A percentile compares a stretch with the other conserved stretches of the same genome.
Conservation (phyloP, 2,888 invertebrate species). For the Caenorhabditis wallacei region DNA sequence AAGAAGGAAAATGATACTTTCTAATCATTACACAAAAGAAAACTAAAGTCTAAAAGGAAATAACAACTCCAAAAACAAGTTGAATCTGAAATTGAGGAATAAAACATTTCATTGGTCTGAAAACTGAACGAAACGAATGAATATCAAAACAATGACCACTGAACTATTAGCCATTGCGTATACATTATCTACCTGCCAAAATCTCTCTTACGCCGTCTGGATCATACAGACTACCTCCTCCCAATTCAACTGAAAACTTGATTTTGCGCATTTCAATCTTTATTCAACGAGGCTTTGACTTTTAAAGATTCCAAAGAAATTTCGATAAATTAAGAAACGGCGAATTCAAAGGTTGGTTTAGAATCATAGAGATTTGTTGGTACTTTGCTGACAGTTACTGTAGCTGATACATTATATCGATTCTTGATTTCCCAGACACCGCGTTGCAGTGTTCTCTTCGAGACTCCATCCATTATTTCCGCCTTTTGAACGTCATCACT, state of each 20-base stretch:
- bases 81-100: too few species aligned
- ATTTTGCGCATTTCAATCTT: neutral
- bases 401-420: slow-evolving; percentile 51
- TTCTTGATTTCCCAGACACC: slow-evolving; percentile 62
- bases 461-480: slow-evolving; percentile 62
- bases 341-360: slow-evolving; percentile 59
- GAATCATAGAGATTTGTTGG: slow-evolving; percentile 59
- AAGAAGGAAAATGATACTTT: too few species aligned
- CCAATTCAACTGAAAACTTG: slow-evolving; percentile 4
- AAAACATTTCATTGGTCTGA: too few species aligned
- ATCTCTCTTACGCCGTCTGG: slow-evolving; percentile 23
- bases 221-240: neutral
- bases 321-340: slow-evolving; percentile 28
- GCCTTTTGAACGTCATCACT: slow-evolving; percentile 61
- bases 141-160: slow-evolving; percentile 21
- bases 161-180: neutral
- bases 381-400: slow-evolving; percentile 52
- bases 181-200: slow-evolving; percentile 39
- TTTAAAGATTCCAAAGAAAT: neutral
- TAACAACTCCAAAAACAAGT: too few species aligned
- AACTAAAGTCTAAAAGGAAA: too few species aligned
- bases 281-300: neutral
- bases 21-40: too few species aligned
- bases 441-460: slow-evolving; percentile 57
- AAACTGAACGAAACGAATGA: neutral